phyloP scores from a whole-genome alignment of 2,888 invertebrate species.

The Drosophila monieri region DNA sequence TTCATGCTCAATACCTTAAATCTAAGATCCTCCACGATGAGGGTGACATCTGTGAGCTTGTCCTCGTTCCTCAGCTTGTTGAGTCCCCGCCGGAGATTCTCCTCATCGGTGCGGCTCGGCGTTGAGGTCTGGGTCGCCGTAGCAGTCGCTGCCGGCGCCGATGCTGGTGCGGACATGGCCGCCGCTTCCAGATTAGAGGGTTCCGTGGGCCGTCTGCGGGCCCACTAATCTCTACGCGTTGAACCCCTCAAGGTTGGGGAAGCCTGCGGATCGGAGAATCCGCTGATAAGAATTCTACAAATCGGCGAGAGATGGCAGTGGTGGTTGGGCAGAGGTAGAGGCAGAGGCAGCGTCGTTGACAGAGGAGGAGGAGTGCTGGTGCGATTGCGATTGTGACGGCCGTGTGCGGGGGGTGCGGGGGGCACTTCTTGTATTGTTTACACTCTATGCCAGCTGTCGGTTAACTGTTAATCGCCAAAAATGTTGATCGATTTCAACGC shows the following conservation, averaged over 20 bases:
- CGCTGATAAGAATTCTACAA: constrained; percentile 6
- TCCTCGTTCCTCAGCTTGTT: constrained; percentile 86
- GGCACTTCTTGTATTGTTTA: constrained; percentile 26
- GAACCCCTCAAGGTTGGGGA: constrained; percentile 38
- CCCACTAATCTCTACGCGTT: background rate
- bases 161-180: constrained; percentile 19
- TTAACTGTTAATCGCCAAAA: constrained; percentile 15
- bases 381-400: constrained; percentile 2
- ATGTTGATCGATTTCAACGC: background rate
- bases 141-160: constrained; percentile 18
- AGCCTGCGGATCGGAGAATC: constrained; percentile 21
- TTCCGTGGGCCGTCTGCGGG: background rate
- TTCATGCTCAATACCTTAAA: constrained; percentile 87
- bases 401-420: background rate
- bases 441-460: constrained; percentile 25
- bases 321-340: background rate
- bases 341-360: background rate
- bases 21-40: constrained; percentile 87
- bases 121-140: constrained; percentile 6
- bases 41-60: constrained; percentile 88
- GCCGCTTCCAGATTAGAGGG: background rate
- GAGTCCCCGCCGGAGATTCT: constrained; percentile 84
- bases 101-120: constrained; percentile 34
- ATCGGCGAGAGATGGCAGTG: constrained; percentile 10
- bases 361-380: no score